Percentiles rank a stretch among this genome's conserved stretches.
Evolutionary conservation across 2,797 vertebrate species (phyloP).

Genomic region (Delichon dasypus): DNA sequence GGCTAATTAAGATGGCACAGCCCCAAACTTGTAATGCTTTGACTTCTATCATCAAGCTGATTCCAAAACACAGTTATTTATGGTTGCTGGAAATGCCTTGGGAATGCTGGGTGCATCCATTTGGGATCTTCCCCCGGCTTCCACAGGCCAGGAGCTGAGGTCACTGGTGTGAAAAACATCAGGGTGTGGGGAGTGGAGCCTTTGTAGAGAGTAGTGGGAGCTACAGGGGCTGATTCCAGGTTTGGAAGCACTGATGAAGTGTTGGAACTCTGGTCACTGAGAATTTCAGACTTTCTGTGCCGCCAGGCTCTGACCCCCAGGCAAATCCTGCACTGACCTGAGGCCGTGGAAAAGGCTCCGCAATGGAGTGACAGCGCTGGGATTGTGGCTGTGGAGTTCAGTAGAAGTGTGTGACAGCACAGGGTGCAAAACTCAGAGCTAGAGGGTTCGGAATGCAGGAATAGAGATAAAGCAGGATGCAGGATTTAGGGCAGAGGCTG

Average conservation of each 20-base stretch:
- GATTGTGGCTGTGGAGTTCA: neutral
- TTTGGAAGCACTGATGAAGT: neutral
- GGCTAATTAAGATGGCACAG: neutral
- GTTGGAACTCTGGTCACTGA: neutral
- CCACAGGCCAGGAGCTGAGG: neutral
- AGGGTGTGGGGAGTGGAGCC: neutral
- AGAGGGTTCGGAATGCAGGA: too few species aligned
- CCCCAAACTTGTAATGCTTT: neutral
- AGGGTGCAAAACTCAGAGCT: neutral
- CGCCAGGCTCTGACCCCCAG: neutral
- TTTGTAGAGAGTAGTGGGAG: neutral
- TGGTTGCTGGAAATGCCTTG: neutral
- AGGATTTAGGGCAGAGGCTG: neutral
- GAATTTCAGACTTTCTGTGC: neutral
- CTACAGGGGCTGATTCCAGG: fast-evolving
- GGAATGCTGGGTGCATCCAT: neutral
- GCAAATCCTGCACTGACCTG: neutral
- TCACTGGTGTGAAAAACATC: neutral
- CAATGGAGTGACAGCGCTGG: too few species aligned
- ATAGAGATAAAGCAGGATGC: neutral
- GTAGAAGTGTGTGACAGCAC: neutral
- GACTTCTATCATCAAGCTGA: neutral
- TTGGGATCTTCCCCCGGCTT: neutral
- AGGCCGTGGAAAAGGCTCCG: neutral
- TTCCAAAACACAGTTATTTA: neutral